These are phyloP conservation scores for Drosophila trapezifrons DNA, from an alignment of 1,140 invertebrate genomes.

Conservation along the genomic window DNA sequence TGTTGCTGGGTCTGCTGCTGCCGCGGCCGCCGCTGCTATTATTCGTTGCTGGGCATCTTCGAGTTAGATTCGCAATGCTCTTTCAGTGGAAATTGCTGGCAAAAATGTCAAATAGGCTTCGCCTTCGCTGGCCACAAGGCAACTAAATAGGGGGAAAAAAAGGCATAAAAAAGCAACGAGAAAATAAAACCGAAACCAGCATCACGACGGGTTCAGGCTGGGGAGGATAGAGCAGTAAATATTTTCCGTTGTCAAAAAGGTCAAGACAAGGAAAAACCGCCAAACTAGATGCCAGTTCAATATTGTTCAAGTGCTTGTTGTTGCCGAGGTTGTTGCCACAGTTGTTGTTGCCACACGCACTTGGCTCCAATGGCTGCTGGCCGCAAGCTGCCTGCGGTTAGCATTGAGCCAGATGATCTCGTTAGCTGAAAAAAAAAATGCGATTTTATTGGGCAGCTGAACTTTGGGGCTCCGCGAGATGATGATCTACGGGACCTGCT, in stretches of 20 bases:
- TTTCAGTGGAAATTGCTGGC: slow-evolving; percentile 75
- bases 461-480: slow-evolving; percentile 6
- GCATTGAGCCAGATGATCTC: slow-evolving; percentile 57
- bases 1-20: slow-evolving; percentile 51
- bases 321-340: not conserved
- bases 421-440: slow-evolving; percentile 47
- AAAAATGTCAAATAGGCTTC: slow-evolving; percentile 80
- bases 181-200: slow-evolving; percentile 69
- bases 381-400: slow-evolving; percentile 51
- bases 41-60: slow-evolving; percentile 51
- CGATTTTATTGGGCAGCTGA: slow-evolving; percentile 32
- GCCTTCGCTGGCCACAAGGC: slow-evolving; percentile 52
- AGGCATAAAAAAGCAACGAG: slow-evolving; percentile 52
- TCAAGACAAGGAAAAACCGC: slow-evolving; percentile 71
- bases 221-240: slow-evolving; percentile 72
- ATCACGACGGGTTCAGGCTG: slow-evolving; percentile 70
- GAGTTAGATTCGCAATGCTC: slow-evolving; percentile 63
- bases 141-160: slow-evolving; percentile 44
- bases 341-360: slow-evolving; percentile 50
- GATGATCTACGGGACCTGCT: slow-evolving; percentile 22
- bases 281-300: slow-evolving; percentile 53
- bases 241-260: slow-evolving; percentile 77
- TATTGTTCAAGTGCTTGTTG: slow-evolving; percentile 26
- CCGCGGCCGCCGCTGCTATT: slow-evolving; percentile 33
- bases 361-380: slow-evolving; percentile 29